Evolutionary conservation across 1,140 invertebrate species (phyloP).

Genomic region (Ridgeia piscesae): DNA sequence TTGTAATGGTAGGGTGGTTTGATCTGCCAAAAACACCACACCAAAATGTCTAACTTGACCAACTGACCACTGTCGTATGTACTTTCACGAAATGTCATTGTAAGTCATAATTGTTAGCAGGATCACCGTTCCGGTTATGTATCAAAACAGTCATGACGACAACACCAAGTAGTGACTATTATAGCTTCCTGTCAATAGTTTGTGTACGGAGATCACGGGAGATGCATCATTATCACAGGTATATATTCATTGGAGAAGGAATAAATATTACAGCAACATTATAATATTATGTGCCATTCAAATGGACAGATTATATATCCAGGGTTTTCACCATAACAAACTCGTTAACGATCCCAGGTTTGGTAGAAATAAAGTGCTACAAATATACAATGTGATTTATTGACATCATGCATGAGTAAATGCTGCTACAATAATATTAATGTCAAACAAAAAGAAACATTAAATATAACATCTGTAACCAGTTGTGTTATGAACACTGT

Average conservation of each 20-base stretch:
- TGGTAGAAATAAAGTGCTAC: neutral
- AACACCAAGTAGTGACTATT: neutral
- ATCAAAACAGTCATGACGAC: neutral
- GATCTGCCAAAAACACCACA: neutral
- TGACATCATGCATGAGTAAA: neutral
- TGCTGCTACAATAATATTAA: neutral
- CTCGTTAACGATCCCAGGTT: neutral
- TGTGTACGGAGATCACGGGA: too few species aligned
- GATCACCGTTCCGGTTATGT: neutral
- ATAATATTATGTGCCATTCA: neutral
- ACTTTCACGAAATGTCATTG: neutral
- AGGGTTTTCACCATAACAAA: neutral
- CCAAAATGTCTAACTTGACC: neutral
- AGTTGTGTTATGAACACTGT: neutral
- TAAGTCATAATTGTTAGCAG: neutral
- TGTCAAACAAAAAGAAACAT: neutral
- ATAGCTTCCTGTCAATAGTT: neutral
- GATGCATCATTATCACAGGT: too few species aligned
- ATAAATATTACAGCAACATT: neutral
- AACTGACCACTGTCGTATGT: neutral
- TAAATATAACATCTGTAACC: neutral
- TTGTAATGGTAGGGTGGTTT: neutral
- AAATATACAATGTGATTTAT: neutral
- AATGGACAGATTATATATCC: neutral
- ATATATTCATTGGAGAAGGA: neutral